phyloP scores from a whole-genome alignment of 1,140 invertebrate genomes.

The Drosophila sucinea region DNA sequence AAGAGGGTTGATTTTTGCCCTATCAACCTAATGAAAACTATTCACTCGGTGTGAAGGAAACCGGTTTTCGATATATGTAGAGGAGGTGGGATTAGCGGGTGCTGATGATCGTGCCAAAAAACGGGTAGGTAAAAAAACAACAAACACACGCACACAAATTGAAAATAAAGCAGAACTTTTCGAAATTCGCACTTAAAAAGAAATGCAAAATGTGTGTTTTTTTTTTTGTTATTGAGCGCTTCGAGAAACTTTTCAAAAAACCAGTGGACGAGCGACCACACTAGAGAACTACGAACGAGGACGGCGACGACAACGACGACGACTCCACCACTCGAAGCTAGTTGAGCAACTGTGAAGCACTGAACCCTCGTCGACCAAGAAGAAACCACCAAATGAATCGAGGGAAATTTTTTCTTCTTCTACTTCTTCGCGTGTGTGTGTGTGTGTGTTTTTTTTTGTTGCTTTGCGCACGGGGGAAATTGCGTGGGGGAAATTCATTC shows the following conservation, averaged over 20 bases:
- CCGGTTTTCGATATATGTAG: conserved; percentile 35
- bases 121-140: conserved; percentile 33
- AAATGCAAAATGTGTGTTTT: too few relatives aligned
- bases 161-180: too few relatives aligned
- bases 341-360: conserved; percentile 45
- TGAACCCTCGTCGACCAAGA: conserved; percentile 30
- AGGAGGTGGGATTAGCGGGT: conserved; percentile 26
- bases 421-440: conserved; percentile 2
- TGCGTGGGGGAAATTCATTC: conserved; percentile 24
- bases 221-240: too few relatives aligned
- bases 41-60: conserved; percentile 18
- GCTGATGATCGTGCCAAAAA: conserved; percentile 41
- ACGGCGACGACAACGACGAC: conserved; percentile 14
- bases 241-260: not conserved
- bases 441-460: conserved; percentile 8
- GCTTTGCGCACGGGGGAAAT: conserved; percentile 15
- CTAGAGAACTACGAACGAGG: not conserved
- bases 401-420: conserved; percentile 40
- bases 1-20: not conserved
- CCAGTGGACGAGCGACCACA: conserved; percentile 6
- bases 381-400: conserved; percentile 28
- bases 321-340: conserved; percentile 25
- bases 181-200: too few relatives aligned
- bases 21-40: conserved; percentile 1
- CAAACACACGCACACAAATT: too few relatives aligned